Base-by-base conservation (phyloP, 2,888 invertebrate genomes). In the Tenthredo scrophulariae region DNA sequence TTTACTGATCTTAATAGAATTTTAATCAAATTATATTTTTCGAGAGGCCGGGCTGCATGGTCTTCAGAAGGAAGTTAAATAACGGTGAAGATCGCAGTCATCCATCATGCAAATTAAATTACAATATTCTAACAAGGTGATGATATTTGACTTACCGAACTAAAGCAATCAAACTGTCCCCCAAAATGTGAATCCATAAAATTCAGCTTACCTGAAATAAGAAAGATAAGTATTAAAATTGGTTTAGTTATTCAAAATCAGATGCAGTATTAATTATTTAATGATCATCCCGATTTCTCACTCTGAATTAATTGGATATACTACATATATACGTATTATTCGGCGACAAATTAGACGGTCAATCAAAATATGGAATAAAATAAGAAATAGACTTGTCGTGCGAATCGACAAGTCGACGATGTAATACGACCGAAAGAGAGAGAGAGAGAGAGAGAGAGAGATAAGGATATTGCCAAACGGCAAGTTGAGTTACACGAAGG, bases 181-280 rank as follows among this genome's bases (percentile, higher is more conserved):
- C 43, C 5, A 22, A 37, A 50, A 40, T 62, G 37, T 65, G 7
- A 40, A 80, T 58, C 22, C 37, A 62, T 40, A 26, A 40, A 40
- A 80, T 80, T n/a, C 18, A 62, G 33, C 89, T 89, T 88, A 89
- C 89, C 89, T 89, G 87, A n/a, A 89, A 89, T 86, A 89, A 33
- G 86, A 62, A 79, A 70, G 50, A 72, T 70, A 67, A 50, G 15
- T 22, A 37, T n/a, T 54, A 18, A 80, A 40, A 29, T 62, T 80
- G n/a, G n/a, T 80, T 62, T 40, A 22, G 9, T 62, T 50, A 77
- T 43, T 15, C 6, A n/a, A 18, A 15, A 33, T 70, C 33, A 22
- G 70, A 70, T 9, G n/a, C 33, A n/a, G n/a, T 72, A 37, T 72
- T 37, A 54, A 54, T 54, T 54, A 54, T 54, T 54, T 54, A 54